Conservation (phyloP, 2,113 vertebrate genomes). For the Hyla sarda region DNA sequence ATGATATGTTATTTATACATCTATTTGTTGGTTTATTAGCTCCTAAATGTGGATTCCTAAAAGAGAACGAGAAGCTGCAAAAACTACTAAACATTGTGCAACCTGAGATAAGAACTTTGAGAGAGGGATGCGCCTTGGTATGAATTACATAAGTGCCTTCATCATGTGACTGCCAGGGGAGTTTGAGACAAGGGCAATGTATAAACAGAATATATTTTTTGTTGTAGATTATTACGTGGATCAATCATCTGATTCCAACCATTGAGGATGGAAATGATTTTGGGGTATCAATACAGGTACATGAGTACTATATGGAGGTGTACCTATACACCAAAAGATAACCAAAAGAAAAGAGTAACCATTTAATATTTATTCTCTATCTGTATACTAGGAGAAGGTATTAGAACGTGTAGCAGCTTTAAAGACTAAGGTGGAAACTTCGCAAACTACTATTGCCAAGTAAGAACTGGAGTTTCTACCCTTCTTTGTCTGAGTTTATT, state of each 20-base stretch:
- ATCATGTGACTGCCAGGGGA: neutral
- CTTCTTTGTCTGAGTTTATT: neutral
- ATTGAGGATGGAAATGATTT: conserved; percentile 94
- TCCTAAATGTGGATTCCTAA: conserved; percentile 86
- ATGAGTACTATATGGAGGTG: neutral
- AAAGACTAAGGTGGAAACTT: conserved; percentile 85
- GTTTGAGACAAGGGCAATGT: neutral
- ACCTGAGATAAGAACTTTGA: conserved; percentile 82
- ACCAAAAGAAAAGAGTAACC: neutral
- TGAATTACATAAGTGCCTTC: conserved; percentile 58
- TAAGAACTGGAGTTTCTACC: conserved; percentile 61
- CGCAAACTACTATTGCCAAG: conserved; percentile 82
- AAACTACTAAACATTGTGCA: conserved; percentile 77
- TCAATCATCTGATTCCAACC: conserved; percentile 86
- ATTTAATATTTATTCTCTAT: neutral
- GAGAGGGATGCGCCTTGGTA: conserved; percentile 82
- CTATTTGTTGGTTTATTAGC: conserved; percentile 66
- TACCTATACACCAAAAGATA: neutral
- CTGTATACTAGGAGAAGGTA: conserved; percentile 81
- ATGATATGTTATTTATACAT: neutral
- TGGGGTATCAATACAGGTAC: conserved; percentile 87
- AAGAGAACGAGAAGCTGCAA: conserved; percentile 79
- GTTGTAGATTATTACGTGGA: conserved; percentile 82
- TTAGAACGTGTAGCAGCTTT: conserved; percentile 84
- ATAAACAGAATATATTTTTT: neutral